Conservation (phyloP, 2,113 vertebrate species). For the Spea bombifrons region DNA sequence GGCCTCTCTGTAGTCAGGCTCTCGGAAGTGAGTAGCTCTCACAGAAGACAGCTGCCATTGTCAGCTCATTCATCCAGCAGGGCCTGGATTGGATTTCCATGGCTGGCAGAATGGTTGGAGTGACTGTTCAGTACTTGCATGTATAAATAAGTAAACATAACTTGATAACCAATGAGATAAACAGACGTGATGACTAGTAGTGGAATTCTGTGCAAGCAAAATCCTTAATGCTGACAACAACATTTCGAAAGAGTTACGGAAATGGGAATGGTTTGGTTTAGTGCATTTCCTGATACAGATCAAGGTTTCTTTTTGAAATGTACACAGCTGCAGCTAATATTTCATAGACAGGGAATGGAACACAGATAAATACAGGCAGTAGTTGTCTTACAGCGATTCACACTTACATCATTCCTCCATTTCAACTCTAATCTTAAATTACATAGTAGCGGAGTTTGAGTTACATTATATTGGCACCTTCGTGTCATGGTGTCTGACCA, state of each 20-base stretch:
- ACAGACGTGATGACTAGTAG: no score
- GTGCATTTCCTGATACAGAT: constrained; percentile 26
- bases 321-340: constrained; percentile 26
- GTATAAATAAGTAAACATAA: no score
- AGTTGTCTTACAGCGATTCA: no score
- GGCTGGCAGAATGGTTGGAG: background rate
- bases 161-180: no score
- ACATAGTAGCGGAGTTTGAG: no score
- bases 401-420: no score
- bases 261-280: constrained; percentile 19
- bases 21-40: constrained; percentile 5
- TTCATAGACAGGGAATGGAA: background rate
- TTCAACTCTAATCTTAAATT: no score
- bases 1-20: background rate
- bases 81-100: constrained; percentile 10
- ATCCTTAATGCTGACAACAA: background rate
- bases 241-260: constrained; percentile 18
- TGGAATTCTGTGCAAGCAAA: no score
- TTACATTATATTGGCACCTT: no score
- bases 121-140: no score
- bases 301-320: constrained; percentile 27
- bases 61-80: constrained; percentile 14
- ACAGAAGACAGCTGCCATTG: constrained; percentile 14
- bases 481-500: no score
- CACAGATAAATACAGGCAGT: no score